Conservation (phyloP, 2,888 invertebrate species). For the Metacarcinus magister region DNA sequence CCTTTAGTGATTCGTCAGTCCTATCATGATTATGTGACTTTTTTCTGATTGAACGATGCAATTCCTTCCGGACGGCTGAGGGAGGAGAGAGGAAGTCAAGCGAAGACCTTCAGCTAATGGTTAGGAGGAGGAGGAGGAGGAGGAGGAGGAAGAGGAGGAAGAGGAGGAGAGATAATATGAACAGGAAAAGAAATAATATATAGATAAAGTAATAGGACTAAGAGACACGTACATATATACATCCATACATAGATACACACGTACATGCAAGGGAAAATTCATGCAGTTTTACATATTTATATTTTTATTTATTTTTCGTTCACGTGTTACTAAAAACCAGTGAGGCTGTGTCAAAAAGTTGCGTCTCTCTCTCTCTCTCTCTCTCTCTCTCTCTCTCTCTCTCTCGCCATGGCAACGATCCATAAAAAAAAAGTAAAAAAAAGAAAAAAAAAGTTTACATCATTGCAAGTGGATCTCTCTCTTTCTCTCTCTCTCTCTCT, state of each 20-base stretch:
- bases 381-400: too few relatives aligned
- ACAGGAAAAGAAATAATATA: not conserved
- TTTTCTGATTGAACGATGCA: conserved; percentile 21
- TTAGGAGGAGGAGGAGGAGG: not conserved
- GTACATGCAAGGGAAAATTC: not conserved
- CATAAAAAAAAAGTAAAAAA: too few relatives aligned
- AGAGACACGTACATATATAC: not conserved
- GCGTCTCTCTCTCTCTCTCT: conserved; percentile 11
- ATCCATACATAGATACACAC: not conserved
- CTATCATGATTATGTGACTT: not conserved
- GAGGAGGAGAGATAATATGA: too few relatives aligned
- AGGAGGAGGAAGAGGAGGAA: not conserved
- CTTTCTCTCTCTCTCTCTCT: not conserved
- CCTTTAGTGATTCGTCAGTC: not conserved
- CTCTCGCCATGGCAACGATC: not conserved
- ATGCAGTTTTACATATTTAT: not conserved
- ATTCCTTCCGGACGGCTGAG: conserved; percentile 18
- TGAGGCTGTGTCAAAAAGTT: not conserved
- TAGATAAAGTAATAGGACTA: not conserved
- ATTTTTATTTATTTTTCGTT: not conserved
- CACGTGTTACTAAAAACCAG: not conserved
- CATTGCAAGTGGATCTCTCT: not conserved
- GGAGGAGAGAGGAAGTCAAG: not conserved
- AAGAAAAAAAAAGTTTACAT: not conserved
- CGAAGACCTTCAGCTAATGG: not conserved